Evolutionary conservation across 2,113 vertebrate genomes (phyloP), one percentile per base, ranked within the genome.

Genomic region (Gallinago jamesoni): DNA sequence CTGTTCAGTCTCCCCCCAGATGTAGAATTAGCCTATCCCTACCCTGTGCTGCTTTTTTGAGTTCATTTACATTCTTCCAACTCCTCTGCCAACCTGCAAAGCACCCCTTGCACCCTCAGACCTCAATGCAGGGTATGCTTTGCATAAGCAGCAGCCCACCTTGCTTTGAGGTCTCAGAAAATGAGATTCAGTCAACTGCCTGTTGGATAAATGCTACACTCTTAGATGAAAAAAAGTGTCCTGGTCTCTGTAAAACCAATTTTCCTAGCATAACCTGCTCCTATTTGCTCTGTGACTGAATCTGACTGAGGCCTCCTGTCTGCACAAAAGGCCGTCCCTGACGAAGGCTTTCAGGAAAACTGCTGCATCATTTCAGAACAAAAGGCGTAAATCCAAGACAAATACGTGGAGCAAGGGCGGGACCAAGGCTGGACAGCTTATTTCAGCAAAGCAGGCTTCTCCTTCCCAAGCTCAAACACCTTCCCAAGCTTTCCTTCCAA

Each of bases 311-410:
- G 72, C 56, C 52, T 95, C 25, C 83, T 37, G 22, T 60, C 28
- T 89, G 62, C 79, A 87, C 41, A 73, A 70, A 95, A 91, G 66
- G 59, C 52, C 8, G 1, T 33, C 35, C 77, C 72, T 64, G 55
- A 94, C 60, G 47, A 94, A 68, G 23, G 39, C 75, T 93, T 97
- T 95, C 73, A 95, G 82, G 74, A 91, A 83, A 89, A 53, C 80
- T 81, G 62, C 77, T 43, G 52, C 55, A 86, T 63, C 47, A 69
- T 77, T 92, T 93, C 85, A 90, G 84, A 91, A 86, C 14, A 60
- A 84, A 77, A 91, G 53, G 94, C 57, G 64, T 57, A 88, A 89
- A 94, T 74, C 66, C 63, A 73, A 91, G 56, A 86, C 33, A 93
- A 94, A 59, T 35, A 43, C 1, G 0, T 41, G 31, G 60, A 64